phyloP scores from a whole-genome alignment of 2,113 vertebrate genomes.

The Loxodonta africana region DNA sequence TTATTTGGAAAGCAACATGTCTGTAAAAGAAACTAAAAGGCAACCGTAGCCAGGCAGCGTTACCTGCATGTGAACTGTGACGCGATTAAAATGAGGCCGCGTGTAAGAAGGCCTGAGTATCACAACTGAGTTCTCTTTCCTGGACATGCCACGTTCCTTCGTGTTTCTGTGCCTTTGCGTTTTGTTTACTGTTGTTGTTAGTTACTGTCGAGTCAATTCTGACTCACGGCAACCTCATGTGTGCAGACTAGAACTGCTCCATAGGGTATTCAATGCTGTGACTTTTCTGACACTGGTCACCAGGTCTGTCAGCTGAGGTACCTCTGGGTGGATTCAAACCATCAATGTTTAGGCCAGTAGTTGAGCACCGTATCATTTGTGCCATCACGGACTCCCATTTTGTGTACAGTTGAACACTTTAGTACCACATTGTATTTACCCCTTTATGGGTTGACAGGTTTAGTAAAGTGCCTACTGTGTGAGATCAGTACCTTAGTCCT shows the following conservation, averaged over 20 bases:
- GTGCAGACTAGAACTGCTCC: neutral
- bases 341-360: neutral
- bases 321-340: neutral
- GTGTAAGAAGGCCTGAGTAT: neutral
- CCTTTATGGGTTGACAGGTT: neutral
- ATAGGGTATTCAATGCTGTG: neutral
- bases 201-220: neutral
- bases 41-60: neutral
- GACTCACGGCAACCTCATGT: neutral
- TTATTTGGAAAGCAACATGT: slow-evolving; percentile 44
- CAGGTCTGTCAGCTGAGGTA: neutral
- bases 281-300: neutral
- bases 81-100: slow-evolving; percentile 30
- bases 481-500: neutral
- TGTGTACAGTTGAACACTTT: neutral
- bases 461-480: neutral
- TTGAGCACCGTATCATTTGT: neutral
- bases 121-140: neutral
- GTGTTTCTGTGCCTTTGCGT: neutral
- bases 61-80: neutral
- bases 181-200: neutral
- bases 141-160: neutral
- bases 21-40: neutral
- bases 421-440: neutral
- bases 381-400: neutral